Conservation (phyloP, 1,140 invertebrate genomes). For the Coptotermes formosanus region DNA sequence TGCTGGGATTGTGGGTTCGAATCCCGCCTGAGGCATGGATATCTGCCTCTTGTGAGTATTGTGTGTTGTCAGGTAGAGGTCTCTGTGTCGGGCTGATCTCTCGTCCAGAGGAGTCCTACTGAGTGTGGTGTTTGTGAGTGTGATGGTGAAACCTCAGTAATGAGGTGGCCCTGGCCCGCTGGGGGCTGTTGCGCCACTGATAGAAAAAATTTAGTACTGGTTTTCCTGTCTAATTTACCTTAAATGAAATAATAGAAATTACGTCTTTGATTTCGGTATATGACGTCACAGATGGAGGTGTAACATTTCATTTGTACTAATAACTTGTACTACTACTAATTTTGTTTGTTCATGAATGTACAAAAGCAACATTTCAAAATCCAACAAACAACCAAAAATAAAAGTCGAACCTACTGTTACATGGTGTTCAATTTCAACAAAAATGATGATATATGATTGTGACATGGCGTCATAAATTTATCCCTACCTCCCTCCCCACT, state of each 20-base stretch:
- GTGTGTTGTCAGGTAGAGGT: too few species aligned
- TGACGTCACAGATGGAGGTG: background rate
- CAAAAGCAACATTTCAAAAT: conserved; percentile 17
- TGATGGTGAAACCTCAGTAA: too few species aligned
- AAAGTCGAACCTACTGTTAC: background rate
- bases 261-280: background rate
- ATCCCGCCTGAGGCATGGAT: too few species aligned
- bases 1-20: too few species aligned
- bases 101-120: too few species aligned
- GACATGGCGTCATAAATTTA: conserved; percentile 13
- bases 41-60: too few species aligned
- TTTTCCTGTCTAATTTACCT: too few species aligned
- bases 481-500: background rate
- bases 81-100: too few species aligned
- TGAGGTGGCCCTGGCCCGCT: too few species aligned
- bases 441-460: background rate
- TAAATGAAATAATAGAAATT: background rate
- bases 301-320: background rate
- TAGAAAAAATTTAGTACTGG: too few species aligned
- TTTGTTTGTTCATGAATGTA: conserved; percentile 8
- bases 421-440: background rate
- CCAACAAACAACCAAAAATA: background rate
- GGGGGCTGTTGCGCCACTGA: too few species aligned
- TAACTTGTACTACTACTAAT: background rate
- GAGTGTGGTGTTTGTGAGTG: too few species aligned